These are phyloP conservation scores for Manduca sexta DNA, from an alignment of 1,140 invertebrate species.

Conservation along the genomic window DNA sequence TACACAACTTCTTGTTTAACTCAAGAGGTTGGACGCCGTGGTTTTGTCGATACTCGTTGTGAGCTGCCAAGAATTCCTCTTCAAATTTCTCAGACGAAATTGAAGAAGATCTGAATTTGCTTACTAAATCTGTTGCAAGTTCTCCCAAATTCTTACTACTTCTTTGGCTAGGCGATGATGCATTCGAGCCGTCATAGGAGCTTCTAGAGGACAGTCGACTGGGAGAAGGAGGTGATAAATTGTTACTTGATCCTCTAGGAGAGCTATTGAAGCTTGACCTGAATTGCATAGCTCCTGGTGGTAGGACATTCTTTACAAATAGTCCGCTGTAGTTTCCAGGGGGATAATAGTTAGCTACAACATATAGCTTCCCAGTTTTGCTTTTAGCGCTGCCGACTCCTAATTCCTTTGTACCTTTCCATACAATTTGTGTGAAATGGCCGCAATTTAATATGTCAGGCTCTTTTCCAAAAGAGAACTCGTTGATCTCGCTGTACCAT, in stretches of 20 bases:
- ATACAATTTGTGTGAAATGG: slow-evolving; percentile 85
- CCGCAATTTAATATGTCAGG: slow-evolving; percentile 76
- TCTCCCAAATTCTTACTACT: slow-evolving; percentile 54
- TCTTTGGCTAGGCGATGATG: slow-evolving; percentile 41
- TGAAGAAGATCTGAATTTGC: slow-evolving; percentile 45
- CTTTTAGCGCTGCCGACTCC: slow-evolving; percentile 84
- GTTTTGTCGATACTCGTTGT: slow-evolving; percentile 83
- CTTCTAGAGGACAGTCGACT: slow-evolving; percentile 9
- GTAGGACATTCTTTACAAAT: slow-evolving; percentile 81
- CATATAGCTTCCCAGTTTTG: slow-evolving; percentile 72
- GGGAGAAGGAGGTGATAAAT: slow-evolving; percentile 30
- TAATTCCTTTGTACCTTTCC: slow-evolving; percentile 82
- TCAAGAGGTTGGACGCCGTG: slow-evolving; percentile 81
- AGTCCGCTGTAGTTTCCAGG: slow-evolving; percentile 85
- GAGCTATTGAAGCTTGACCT: slow-evolving; percentile 19
- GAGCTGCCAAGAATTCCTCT: slow-evolving; percentile 79
- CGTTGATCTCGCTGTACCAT: slow-evolving; percentile 81
- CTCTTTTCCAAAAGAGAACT: slow-evolving; percentile 76
- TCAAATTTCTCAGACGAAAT: slow-evolving; percentile 69
- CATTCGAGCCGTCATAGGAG: slow-evolving; percentile 3
- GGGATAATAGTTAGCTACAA: slow-evolving; percentile 89
- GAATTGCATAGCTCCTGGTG: slow-evolving; percentile 61
- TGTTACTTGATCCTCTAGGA: slow-evolving; percentile 34
- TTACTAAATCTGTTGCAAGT: slow-evolving; percentile 48
- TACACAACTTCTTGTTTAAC: slow-evolving; percentile 81